Evolutionary conservation across 2,797 vertebrate genomes (phyloP), one percentile per base, ranked within the genome.

Genomic region (Pangasius sanitwongsei): DNA sequence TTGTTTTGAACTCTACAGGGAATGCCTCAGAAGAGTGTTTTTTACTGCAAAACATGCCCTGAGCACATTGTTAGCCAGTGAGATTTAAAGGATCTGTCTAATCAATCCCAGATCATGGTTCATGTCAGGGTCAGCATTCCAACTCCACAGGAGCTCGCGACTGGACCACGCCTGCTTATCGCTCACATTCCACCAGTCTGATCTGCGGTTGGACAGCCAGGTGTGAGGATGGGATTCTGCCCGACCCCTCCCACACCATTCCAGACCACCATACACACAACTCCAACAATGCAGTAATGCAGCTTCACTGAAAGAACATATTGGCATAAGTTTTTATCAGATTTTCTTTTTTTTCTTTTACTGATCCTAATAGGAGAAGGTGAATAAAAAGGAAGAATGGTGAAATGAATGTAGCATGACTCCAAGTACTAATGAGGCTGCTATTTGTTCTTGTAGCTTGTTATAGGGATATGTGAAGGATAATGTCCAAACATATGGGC

Each of bases 1-100:
- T 91, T 93, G 92, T 93, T 94, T 94, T 94, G 92, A 94, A 93
- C 92, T 93, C 92, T 37, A 92, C 90, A 70, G 93, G 93, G 93
- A 92, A 93, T 91, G 93, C 91, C 89, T 91, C 86, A 90, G 92
- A 94, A 92, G 88, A 90, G 88, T 89, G 72, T 92, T 92, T 90
- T 93, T 94, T 92, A 92, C 90, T 92, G 92, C 90, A 88, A 90
- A 93, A 93, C 92, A 93, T 93, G 92, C 93, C 92, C 88, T 88
- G 88, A 92, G 93, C 93, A 93, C 92, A 92, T 93, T 94, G 92
- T 94, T 94, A 94, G 92, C 70, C 89, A 93, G 91, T 88, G 92
- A 93, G 92, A 93, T 93, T 93, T 94, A 93, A 94, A 93, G 89
- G 89, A 90, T 91, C 90, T 69, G 85, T 89, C 89, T 93, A 94